Evolutionary conservation across 2,888 invertebrate genomes (phyloP).

Genomic region (Ichneumon xanthorius): DNA sequence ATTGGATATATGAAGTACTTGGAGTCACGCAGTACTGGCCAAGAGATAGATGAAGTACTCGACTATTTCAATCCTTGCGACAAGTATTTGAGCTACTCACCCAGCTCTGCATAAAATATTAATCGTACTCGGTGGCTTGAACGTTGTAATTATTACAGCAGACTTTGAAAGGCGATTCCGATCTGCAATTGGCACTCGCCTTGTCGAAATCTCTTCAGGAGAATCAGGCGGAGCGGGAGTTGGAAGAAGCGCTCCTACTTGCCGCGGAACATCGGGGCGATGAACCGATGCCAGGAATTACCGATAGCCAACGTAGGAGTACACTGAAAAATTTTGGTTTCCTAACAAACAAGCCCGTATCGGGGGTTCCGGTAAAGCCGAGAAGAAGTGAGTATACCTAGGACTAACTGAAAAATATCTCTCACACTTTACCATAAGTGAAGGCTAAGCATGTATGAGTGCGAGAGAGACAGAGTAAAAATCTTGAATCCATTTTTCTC

Average conservation of each 20-base stretch:
- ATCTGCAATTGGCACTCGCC: conserved; percentile 84
- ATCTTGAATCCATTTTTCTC: no score
- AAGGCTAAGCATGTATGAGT: no score
- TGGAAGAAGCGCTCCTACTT: conserved; percentile 79
- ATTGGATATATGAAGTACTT: no score
- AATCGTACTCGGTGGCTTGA: background rate
- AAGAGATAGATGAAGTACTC: no score
- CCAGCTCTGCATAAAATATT: no score
- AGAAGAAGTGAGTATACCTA: conserved; percentile 72
- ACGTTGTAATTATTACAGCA: conserved; percentile 45
- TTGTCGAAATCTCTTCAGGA: conserved; percentile 85
- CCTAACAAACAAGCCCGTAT: conserved; percentile 74
- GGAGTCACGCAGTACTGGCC: no score
- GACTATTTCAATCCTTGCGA: no score
- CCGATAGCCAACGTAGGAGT: conserved; percentile 64
- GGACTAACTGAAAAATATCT: background rate
- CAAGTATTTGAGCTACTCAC: no score
- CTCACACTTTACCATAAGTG: no score
- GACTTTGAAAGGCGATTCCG: conserved; percentile 78
- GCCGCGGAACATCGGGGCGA: conserved; percentile 72
- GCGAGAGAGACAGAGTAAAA: no score
- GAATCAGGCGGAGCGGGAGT: conserved; percentile 78
- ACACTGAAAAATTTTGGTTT: conserved; percentile 82
- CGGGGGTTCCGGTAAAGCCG: conserved; percentile 53
- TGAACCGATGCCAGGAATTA: conserved; percentile 71